phyloP scores from a whole-genome alignment of 2,888 invertebrate genomes.

The Caenorhabditis drosophilae region DNA sequence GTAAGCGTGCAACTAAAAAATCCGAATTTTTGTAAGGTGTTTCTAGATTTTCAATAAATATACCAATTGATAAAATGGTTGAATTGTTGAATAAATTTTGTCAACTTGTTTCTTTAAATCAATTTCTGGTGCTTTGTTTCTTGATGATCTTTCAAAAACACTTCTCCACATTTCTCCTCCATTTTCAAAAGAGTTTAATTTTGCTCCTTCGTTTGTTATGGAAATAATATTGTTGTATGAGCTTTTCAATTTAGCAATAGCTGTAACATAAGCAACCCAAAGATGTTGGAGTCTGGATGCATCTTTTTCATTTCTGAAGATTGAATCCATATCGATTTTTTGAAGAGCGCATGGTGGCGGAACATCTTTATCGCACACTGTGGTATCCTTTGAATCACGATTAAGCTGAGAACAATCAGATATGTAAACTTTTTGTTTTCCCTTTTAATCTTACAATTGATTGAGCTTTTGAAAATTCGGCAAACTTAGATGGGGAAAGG shows the following conservation, averaged over 20 bases:
- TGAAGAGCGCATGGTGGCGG: constrained; percentile 63
- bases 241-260: constrained; percentile 41
- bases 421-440: neutral
- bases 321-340: constrained; percentile 52
- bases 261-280: constrained; percentile 46
- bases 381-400: constrained; percentile 46
- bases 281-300: constrained; percentile 47
- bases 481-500: constrained; percentile 46
- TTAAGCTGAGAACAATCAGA: constrained; percentile 52
- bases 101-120: constrained; percentile 60
- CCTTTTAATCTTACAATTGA: constrained; percentile 16
- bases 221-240: constrained; percentile 58
- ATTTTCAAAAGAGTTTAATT: constrained; percentile 64
- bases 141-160: constrained; percentile 64
- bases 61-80: constrained; percentile 67
- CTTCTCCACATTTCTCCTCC: constrained; percentile 68
- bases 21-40: neutral
- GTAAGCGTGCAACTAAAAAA: constrained; percentile 66
- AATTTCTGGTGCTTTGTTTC: constrained; percentile 35
- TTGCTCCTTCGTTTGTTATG: constrained; percentile 65
- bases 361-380: constrained; percentile 61
- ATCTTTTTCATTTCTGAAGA: constrained; percentile 51
- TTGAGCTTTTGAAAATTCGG: constrained; percentile 51
- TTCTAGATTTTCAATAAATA: neutral
- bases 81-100: constrained; percentile 55